phyloP scores from a whole-genome alignment of 2,113 vertebrate genomes.

The Circaetus gallicus region DNA sequence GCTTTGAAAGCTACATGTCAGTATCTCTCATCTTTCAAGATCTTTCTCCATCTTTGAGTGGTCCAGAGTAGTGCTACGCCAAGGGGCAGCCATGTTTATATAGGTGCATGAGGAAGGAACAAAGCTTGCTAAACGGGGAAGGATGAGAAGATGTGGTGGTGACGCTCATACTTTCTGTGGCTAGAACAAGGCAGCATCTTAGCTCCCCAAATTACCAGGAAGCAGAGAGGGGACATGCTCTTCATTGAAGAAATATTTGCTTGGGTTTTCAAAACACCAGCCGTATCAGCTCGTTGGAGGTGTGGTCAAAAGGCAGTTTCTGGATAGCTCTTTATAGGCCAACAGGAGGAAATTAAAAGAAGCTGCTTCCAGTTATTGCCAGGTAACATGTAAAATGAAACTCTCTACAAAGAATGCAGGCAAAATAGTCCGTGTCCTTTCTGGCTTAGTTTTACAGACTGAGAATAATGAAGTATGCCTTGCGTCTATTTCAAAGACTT shows the following conservation, averaged over 20 bases:
- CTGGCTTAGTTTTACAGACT: background rate
- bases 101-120: background rate
- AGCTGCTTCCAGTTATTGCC: background rate
- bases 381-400: background rate
- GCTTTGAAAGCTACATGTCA: background rate
- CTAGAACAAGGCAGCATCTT: background rate
- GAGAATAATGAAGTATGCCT: background rate
- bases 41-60: background rate
- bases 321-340: background rate
- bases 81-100: background rate
- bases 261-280: background rate
- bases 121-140: background rate
- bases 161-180: background rate
- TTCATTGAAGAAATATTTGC: background rate
- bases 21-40: background rate
- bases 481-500: background rate
- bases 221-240: background rate
- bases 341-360: background rate
- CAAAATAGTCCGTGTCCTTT: background rate
- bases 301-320: background rate
- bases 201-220: background rate
- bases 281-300: rapidly evolving
- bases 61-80: background rate
- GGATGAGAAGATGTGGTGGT: background rate
- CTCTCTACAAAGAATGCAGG: background rate